Conservation (phyloP, 2,888 invertebrate species). For the Xanthia icteritia region DNA sequence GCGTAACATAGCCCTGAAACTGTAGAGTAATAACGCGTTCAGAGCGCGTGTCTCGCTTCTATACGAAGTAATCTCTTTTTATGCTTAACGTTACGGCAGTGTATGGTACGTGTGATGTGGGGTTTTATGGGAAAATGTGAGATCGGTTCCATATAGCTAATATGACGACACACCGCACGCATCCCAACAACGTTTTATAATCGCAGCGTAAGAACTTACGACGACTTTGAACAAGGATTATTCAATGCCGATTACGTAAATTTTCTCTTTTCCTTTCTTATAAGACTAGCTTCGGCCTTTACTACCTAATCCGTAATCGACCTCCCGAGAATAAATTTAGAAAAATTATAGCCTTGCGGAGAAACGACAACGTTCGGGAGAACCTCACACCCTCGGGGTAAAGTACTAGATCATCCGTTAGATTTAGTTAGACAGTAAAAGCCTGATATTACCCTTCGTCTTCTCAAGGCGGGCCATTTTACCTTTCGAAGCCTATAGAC, state of each 20-base stretch:
- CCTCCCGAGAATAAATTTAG: conserved; percentile 17
- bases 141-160: neutral
- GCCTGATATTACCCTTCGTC: neutral
- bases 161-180: neutral
- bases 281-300: neutral
- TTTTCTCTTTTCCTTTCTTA: neutral
- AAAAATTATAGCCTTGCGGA: conserved; percentile 7
- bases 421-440: conserved; percentile 12
- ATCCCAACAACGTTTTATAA: conserved; percentile 2
- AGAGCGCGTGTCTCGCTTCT: neutral
- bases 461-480: neutral
- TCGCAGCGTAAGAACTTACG: neutral
- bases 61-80: neutral
- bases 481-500: neutral
- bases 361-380: neutral
- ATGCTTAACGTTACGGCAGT: neutral
- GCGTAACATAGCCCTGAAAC: neutral
- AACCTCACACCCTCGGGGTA: neutral
- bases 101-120: neutral
- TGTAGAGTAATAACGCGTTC: neutral
- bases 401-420: conserved; percentile 5
- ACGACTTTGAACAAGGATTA: neutral
- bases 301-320: neutral
- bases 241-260: conserved; percentile 6
- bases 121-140: conserved; percentile 5